Base-by-base conservation (phyloP, 2,113 vertebrate species). In the Petrocephalus zakoni region DNA sequence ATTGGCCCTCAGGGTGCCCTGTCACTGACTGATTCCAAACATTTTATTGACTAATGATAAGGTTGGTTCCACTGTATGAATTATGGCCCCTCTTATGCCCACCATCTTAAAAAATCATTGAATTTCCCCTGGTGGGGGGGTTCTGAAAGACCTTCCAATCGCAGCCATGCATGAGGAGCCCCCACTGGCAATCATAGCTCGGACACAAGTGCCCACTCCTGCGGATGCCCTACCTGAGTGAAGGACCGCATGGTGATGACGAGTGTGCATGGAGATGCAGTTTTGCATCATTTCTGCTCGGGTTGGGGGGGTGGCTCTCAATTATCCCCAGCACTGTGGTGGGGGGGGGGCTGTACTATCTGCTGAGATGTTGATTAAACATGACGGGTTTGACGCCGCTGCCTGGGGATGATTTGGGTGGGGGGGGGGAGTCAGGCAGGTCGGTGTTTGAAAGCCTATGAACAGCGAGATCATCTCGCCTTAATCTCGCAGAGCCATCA, bases 331-430 rank as follows among this genome's bases (percentile, higher is more conserved):
- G 91, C 91, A 92, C 94, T 93, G 94, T 92, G 92, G 90, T 82
- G 55, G 2, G 52, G 92, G 93, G 92, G 93, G 90, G 88, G 89
- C 82, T 25, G 91, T 90, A 91, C 94, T 93, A 93, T 93, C 92
- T 90, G 7, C 87, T 81, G 90, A 94, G 94, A 95, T 93, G 92
- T 88, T 94, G 93, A 95, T 95, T 93, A 94, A 95, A 93, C 91
- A 92, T 92, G 94, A 94, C 94, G 92, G 92, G 88, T 89, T 88
- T 89, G 92, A 93, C 92, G 90, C 91, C 68, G 89, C 89, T 88
- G 90, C 68, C 90, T 91, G 90, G 89, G 85, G 89, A 52, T 7
- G 34, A 52, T 78, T 61, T 61, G 56, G 87, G 75, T n/a, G 56
- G 52, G 86, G 53, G 68, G 82, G 89, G 86, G 90, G 91, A 89